Conservation (phyloP, 64 coral and sea anemone species). For the Montipora capricornis region DNA sequence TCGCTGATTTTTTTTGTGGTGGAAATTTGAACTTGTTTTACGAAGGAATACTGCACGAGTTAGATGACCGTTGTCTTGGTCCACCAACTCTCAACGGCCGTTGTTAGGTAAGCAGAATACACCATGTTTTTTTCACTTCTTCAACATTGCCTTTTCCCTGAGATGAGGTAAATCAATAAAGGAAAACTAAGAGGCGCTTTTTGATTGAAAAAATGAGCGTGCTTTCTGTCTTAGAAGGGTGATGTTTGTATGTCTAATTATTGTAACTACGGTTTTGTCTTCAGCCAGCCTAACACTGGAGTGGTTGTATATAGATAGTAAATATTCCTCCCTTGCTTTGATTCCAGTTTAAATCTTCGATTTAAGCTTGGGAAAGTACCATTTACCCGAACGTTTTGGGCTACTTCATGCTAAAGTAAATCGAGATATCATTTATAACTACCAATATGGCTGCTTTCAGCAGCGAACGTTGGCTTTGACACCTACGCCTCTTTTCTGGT, state of each 20-base stretch:
- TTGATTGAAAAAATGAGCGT: not conserved
- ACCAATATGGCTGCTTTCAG: conserved; percentile 2
- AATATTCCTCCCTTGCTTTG: not conserved
- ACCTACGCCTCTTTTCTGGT: conserved; percentile 11
- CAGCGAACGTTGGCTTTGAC: not conserved
- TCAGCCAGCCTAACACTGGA: not conserved
- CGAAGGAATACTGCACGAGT: conserved; percentile 25
- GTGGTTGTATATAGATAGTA: not conserved
- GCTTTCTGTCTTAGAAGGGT: conserved; percentile 1
- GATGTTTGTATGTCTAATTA: conserved; percentile 17
- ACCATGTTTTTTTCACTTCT: not conserved
- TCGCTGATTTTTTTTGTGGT: conserved; percentile 24
- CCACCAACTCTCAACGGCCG: conserved; percentile 42
- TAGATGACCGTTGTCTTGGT: conserved; percentile 57
- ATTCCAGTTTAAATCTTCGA: not conserved
- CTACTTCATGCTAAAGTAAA: conserved; percentile 14
- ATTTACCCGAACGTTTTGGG: not conserved
- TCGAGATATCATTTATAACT: not conserved
- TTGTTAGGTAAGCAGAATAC: conserved; percentile 38
- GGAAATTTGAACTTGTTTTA: conserved; percentile 42
- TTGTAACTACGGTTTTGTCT: not conserved
- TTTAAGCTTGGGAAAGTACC: not conserved
- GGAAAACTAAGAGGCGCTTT: not conserved
- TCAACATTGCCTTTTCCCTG: not conserved
- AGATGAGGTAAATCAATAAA: conserved; percentile 8